Base-by-base conservation (phyloP, 1,140 invertebrate genomes). In the Drosophila virilis region DNA sequence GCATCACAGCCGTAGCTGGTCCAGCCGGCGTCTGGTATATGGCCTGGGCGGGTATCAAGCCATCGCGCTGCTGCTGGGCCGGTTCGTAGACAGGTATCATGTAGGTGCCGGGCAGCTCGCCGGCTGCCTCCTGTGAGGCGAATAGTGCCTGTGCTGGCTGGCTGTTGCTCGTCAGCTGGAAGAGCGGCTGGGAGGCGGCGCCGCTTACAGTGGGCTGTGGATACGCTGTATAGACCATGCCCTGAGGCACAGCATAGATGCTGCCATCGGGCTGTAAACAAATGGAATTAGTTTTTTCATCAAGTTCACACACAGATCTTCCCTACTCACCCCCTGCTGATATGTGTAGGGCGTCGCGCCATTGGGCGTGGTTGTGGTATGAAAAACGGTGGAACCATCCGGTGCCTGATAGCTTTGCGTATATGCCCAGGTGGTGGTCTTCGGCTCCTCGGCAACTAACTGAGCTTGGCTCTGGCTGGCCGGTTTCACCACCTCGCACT, bases 21-120 rank as follows among this genome's bases (percentile, higher is more conserved):
- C 84, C 81, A 32, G 78, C 81, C 22, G 86, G 74, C 32, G 88
- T 65, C 52, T 86, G 90, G 74, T 92, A 92, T 38, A 92, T 88
- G 40, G 91, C 78, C 75, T 92, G 91, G 8, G 91, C 78, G 50
- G 84, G 84, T 64, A 92, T 83, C 1, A 92, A 60, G 28, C 88
- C 66, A 58, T 90, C 89, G 45, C 77, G 76, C 50, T 82, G 91
- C 73, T 85, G 89, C 60, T 90, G 77, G 45, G 83, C 69, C 60
- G 91, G 85, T 80, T 92, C 91, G 75, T 79, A 92, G 73, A 92
- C 90, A 75, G 91, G 91, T 91, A 92, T 91, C 73, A 92, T 91
- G 83, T 91, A 92, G 79, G 84, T 88, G 68, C 91, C 90, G 45
- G 86, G 71, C 22, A 92, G 67, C 50, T 92, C 84, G 46, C 84